Base-by-base conservation (phyloP, 2,113 vertebrate genomes). In the Camelus bactrianus region DNA sequence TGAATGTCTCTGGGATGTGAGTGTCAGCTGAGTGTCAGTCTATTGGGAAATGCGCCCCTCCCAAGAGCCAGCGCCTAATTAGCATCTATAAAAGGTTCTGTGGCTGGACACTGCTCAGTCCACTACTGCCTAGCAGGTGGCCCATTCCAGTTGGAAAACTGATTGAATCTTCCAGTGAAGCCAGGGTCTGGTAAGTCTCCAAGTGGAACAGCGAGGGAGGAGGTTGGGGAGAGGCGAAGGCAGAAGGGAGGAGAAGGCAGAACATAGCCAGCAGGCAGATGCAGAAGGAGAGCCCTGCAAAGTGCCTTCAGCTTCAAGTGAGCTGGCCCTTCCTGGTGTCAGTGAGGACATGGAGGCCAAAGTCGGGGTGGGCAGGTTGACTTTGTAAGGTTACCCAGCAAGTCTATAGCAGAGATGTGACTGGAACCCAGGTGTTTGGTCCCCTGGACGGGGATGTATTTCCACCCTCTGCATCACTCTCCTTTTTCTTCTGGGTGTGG, bases 71-170 rank as follows among this genome's bases (percentile, higher is more conserved):
- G 30, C 1, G 13, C 35, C 26, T 46, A 16, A 3, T 3, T 38
- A 14, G 58, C 42, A 81, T 83, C 86, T 97, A 98, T 98, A 97
- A 96, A 97, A 97, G 93, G 62, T 95, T 93, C 73, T 65, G 64
- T 67, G 86, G 58, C 82, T 82, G 19, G 72, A 56, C n/a, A 24
- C 12, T 65, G 11, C 38, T 97, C 93, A 97, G 89, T 93, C 46
- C 87, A 92, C 58, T 91, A 92, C 58, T 91, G 85, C 85, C 64
- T 69, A 26, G 76, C 48, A 95, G 60, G 90, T 73, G 80, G 32
- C 75, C 11, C 22, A 79, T 52, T 94, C 70, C 87, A 81, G 89
- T 38, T 80, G 80, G 42, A 91, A 91, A 96, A 50, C 69, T 10
- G n/a, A 95, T 67, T n/a, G 82, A 83, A 52, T 79, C 84, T 95